Evolutionary conservation across 2,797 vertebrate genomes (phyloP).

Genomic region (Galagoides demidoff): DNA sequence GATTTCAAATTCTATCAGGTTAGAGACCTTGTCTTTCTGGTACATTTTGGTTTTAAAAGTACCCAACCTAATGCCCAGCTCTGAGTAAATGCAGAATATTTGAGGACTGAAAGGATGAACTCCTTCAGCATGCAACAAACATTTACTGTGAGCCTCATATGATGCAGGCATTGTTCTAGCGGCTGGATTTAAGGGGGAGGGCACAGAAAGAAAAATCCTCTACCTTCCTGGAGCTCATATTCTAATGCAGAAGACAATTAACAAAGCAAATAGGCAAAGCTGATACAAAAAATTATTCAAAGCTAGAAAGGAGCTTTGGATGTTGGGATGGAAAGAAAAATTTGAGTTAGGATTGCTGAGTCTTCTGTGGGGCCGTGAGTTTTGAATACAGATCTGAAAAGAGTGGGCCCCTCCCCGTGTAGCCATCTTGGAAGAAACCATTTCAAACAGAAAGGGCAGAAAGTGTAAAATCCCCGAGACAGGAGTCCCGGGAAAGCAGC

Average conservation of each 20-base stretch:
- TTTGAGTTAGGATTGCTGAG: background rate
- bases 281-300: background rate
- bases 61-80: background rate
- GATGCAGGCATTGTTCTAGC: background rate
- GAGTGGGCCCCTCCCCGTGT: background rate
- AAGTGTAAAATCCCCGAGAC: background rate
- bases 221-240: background rate
- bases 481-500: background rate
- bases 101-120: background rate
- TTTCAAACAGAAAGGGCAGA: background rate
- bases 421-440: background rate
- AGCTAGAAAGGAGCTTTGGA: background rate
- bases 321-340: background rate
- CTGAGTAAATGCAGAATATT: background rate
- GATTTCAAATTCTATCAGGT: constrained; percentile 34
- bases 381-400: background rate
- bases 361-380: background rate
- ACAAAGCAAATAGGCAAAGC: constrained; percentile 2
- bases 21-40: background rate
- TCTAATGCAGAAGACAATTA: background rate
- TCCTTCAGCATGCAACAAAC: background rate
- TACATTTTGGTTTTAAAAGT: background rate
- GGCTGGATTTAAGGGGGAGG: background rate
- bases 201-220: background rate
- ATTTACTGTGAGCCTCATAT: background rate